These are phyloP conservation scores for Salpingus planirostris DNA, from an alignment of 2,888 invertebrate genomes.

Conservation along the genomic window DNA sequence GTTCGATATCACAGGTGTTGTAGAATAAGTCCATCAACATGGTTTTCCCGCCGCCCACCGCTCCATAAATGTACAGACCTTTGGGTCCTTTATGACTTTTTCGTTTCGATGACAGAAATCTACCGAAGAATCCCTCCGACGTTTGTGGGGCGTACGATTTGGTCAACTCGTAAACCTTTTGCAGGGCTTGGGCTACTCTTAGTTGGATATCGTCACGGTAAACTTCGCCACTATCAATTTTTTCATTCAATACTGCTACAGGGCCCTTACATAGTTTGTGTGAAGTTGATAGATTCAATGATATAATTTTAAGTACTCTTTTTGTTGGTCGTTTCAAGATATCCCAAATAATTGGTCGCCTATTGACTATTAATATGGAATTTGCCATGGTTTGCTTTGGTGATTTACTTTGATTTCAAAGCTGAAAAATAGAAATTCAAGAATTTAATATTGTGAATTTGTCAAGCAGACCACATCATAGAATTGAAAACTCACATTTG, in stretches of 20 bases:
- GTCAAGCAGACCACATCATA: too few relatives aligned
- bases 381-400: too few relatives aligned
- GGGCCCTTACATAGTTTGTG: too few relatives aligned
- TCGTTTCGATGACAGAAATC: conserved; percentile 28
- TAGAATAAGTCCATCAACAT: conserved; percentile 99
- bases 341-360: too few relatives aligned
- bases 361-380: too few relatives aligned
- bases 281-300: too few relatives aligned
- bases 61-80: conserved; percentile 83
- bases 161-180: conserved; percentile 59
- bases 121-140: conserved; percentile 40
- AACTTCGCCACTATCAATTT: conserved; percentile 51
- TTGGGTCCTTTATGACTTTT: conserved; percentile 48
- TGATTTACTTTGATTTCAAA: too few relatives aligned
- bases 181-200: conserved; percentile 55
- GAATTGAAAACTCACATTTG: too few relatives aligned
- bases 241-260: conserved; percentile 45
- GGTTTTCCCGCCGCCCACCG: conserved; percentile 95
- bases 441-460: too few relatives aligned
- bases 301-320: too few relatives aligned
- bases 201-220: conserved; percentile 64
- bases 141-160: conserved; percentile 48
- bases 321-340: too few relatives aligned
- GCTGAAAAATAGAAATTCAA: too few relatives aligned
- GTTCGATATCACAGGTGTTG: conserved; percentile 59